phyloP scores from a whole-genome alignment of 2,113 vertebrate species.

The Neotoma lepida region DNA sequence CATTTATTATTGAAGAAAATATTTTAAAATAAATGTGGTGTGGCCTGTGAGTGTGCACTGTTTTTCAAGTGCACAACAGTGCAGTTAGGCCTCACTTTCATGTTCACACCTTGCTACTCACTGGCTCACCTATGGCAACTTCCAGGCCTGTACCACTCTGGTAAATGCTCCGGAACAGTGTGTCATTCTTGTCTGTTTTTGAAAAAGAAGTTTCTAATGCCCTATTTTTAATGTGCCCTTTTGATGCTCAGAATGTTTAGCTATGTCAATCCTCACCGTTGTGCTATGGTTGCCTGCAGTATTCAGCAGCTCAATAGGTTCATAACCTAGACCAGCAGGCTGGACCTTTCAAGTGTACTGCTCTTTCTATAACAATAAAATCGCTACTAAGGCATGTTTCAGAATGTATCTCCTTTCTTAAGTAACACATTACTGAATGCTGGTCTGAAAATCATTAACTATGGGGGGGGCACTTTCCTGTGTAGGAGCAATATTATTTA shows the following conservation, averaged over 20 bases:
- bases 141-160: not conserved
- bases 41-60: too few relatives aligned
- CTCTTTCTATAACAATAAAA: not conserved
- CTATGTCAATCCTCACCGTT: not conserved
- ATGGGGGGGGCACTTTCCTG: not conserved
- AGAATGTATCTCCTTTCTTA: not conserved
- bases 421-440: not conserved
- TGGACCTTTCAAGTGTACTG: not conserved
- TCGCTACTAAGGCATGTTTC: not conserved
- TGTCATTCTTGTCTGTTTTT: not conserved
- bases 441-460: not conserved
- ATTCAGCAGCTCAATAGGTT: not conserved
- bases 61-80: not conserved
- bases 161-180: too few relatives aligned
- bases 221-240: not conserved
- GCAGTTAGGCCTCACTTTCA: not conserved
- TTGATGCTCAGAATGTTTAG: not conserved
- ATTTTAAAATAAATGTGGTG: not conserved
- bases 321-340: not conserved
- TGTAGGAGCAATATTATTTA: not conserved
- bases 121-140: not conserved
- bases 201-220: not conserved
- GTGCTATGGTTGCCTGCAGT: not conserved
- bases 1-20: not conserved
- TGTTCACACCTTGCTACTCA: not conserved